Evolutionary conservation across 2,888 invertebrate species (phyloP), one percentile per base, ranked within the genome.

Genomic region (Chrysomela aeneicollis): DNA sequence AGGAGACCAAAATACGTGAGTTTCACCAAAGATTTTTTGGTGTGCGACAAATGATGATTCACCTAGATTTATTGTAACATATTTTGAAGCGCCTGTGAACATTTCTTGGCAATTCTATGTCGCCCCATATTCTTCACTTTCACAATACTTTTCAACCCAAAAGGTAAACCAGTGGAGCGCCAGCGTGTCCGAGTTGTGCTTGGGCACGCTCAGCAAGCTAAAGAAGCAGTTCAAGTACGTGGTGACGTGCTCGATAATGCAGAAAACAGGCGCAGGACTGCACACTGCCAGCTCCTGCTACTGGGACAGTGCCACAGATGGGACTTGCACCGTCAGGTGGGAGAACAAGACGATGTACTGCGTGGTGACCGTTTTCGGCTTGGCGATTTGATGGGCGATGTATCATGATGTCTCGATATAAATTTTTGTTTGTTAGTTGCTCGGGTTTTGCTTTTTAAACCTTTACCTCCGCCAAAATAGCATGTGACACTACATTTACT

Each of bases 331-430:
- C 0, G 91, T 93, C 6, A 88, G 93, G 75, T 94, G 93, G 93
- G 93, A 94, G 78, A 93, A 93, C 81, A 93, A 93, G 81, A 91
- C 89, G 67, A 91, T 94, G 89, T 92, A 92, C 79, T 93, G 92
- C 78, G 92, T 93, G 69, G 90, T 93, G 26, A 92, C 92, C 72
- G 89, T 94, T 42, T 94, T 92, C 85, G 93, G 90, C 32, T 82
- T 92, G 51, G 89, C 91, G 18, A 82, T 83, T 70, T 83, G 71
- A 79, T 66, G 61, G 47, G 26, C 26, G 26, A 5, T 26, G n/a
- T n/a, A n/a, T n/a, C n/a, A n/a, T n/a, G n/a, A n/a, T n/a, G n/a
- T 26, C 26, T 26, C 6, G 26, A 6, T 5, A 26, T 26, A 26
- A 26, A 26, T 26, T 26, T 26, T 6, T 3, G 26, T 6, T 26